phyloP scores from a whole-genome alignment of 2,888 invertebrate species.

The Morpho achilles region DNA sequence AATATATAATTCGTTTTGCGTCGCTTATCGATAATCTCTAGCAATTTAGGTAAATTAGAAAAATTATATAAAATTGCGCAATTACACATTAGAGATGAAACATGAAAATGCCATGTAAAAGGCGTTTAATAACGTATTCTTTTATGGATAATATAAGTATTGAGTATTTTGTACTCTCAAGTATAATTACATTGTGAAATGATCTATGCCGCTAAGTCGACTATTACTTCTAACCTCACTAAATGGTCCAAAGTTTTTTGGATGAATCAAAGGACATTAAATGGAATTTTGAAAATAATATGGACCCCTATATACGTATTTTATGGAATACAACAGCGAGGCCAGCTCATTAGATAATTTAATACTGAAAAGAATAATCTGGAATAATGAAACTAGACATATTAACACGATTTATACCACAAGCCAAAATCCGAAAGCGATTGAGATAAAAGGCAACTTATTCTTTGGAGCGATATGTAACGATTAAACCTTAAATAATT shows the following conservation, averaged over 20 bases:
- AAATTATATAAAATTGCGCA: constrained; percentile 14
- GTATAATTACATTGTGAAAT: constrained; percentile 50
- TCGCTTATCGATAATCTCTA: constrained; percentile 15
- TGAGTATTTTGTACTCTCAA: constrained; percentile 56
- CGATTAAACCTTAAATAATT: constrained; percentile 33
- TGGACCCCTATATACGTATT: constrained; percentile 36
- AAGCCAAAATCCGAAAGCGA: constrained; percentile 54
- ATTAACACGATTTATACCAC: constrained; percentile 45
- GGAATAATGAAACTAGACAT: constrained; percentile 27
- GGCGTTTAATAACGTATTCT: constrained; percentile 11
- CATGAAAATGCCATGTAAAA: constrained; percentile 10
- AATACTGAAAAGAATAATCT: constrained; percentile 40
- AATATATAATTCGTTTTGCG: constrained; percentile 27
- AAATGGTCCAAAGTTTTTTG: constrained; percentile 62
- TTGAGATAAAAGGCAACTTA: constrained; percentile 27
- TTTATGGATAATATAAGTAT: constrained; percentile 19
- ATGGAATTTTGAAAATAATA: constrained; percentile 29
- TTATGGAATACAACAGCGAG: constrained; percentile 42
- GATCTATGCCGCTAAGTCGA: constrained; percentile 53
- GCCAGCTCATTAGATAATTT: constrained; percentile 47
- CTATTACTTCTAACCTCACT: constrained; percentile 53
- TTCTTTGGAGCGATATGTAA: constrained; percentile 29
- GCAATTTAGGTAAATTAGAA: constrained; percentile 12
- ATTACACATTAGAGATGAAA: constrained; percentile 8
- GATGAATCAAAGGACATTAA: constrained; percentile 41